Evolutionary conservation across 2,888 invertebrate genomes (phyloP).

Genomic region (Cyaniris semiargus): DNA sequence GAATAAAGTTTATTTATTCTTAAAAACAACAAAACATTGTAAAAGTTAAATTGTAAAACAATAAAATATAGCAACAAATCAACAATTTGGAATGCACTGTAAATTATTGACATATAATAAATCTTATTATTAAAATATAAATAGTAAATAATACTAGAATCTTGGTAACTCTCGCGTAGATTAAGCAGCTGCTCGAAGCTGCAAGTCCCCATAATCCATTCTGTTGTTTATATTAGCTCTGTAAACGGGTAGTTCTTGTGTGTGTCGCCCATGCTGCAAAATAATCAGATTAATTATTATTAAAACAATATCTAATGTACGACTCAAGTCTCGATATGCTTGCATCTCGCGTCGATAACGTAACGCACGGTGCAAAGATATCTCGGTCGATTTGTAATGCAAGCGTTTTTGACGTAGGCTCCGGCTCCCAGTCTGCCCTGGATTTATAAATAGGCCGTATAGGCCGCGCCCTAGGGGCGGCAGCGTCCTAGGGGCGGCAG

Average conservation of each 20-base stretch:
- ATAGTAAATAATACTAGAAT: not conserved
- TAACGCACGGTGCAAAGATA: too few species aligned
- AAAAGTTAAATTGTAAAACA: not conserved
- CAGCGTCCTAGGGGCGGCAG: too few species aligned
- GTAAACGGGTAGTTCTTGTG: slow-evolving; percentile 76
- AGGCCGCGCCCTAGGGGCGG: too few species aligned
- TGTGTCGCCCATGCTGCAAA: slow-evolving; percentile 67
- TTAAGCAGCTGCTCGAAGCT: not conserved
- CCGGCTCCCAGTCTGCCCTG: too few species aligned
- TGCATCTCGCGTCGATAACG: too few species aligned
- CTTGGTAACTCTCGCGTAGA: not conserved
- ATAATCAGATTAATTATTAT: too few species aligned
- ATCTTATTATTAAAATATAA: not conserved
- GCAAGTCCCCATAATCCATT: not conserved
- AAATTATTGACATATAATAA: not conserved
- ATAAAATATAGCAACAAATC: not conserved
- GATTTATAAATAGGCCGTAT: too few species aligned
- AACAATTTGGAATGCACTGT: not conserved
- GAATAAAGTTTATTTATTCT: not conserved
- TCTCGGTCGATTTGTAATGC: too few species aligned
- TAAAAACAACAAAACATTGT: not conserved
- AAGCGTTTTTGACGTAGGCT: too few species aligned
- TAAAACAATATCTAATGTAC: too few species aligned
- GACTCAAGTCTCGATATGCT: too few species aligned
- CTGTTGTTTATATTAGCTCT: slow-evolving; percentile 50